These are phyloP conservation scores for Cydia splendana DNA, from an alignment of 1,140 invertebrate species.

Conservation along the genomic window DNA sequence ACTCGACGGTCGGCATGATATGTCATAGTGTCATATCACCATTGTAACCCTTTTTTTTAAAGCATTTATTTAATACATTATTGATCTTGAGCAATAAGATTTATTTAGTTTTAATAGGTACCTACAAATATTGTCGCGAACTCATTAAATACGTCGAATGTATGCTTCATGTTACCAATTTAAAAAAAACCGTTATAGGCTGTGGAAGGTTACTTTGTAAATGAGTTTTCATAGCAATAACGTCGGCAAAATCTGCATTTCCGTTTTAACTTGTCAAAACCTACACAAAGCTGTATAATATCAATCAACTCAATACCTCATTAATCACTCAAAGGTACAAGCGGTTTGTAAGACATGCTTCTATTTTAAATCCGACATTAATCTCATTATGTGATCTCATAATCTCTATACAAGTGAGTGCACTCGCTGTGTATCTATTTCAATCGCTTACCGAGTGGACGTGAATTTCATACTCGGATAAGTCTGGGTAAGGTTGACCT, in stretches of 20 bases:
- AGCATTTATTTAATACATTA: neutral
- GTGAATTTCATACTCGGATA: neutral
- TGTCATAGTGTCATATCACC: neutral
- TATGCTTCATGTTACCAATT: too few relatives aligned
- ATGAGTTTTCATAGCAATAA: too few relatives aligned
- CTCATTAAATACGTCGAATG: too few relatives aligned
- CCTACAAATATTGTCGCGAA: too few relatives aligned
- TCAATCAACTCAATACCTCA: neutral
- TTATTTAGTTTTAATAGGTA: too few relatives aligned
- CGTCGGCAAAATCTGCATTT: too few relatives aligned
- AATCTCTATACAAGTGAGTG: neutral
- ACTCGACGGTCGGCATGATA: neutral
- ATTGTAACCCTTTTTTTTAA: neutral
- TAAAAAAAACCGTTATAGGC: too few relatives aligned
- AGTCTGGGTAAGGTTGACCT: neutral
- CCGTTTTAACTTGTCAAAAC: neutral
- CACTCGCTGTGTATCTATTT: neutral
- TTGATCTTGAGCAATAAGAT: too few relatives aligned
- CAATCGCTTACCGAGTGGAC: neutral
- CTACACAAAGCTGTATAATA: neutral
- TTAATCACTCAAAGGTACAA: neutral
- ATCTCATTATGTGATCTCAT: neutral
- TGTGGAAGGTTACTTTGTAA: too few relatives aligned
- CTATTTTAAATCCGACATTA: constrained; percentile 16
- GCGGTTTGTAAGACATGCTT: neutral